Evolutionary conservation across 2,113 vertebrate species (phyloP), one percentile per base, ranked within the genome.

Genomic region (Paramormyrops kingsleyae): DNA sequence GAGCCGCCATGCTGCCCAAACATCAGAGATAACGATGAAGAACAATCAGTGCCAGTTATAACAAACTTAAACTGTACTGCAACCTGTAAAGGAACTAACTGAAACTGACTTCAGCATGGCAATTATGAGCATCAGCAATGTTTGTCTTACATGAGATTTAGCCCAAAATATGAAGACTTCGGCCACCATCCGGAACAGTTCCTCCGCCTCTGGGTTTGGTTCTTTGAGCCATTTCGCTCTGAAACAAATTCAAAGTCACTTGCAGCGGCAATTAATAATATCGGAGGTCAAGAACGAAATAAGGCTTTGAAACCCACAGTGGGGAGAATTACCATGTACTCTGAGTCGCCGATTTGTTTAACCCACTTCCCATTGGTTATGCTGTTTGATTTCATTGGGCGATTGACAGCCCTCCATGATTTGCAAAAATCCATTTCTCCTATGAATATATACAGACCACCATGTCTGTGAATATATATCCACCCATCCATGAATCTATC

Each of bases 91-190:
- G 66, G 27, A 74, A 15, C 4, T 74, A 59, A 59, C 21, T n/a
- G 24, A 44, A 46, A 66, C 42, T 13, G 24, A 52, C 27, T 19
- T 42, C 35, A 77, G 27, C 9, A 24, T 50, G 27, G 35, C 8
- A 39, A 12, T 8, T 47, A 53, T 35, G 42, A 24, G 46, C 24
- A 24, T 35, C 49, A 42, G 59, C 86, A 3, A 44, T 4, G 90
- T 87, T 91, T 87, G 89, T 94, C 97, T 97, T 94, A 99, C 98
- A 7, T 99, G 98, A 92, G 98, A 99, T 90, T 99, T 99, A 27
- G 98, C 97, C 98, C 98, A 99, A 92, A 97, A 99, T 95, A 99
- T 97, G 87, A 99, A 99, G 83, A 99, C 98, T 83, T 99, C 98
- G 0, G 98, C 98, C 91, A 99, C 98, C 98, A 99, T 99, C n/a